Base-by-base conservation (phyloP, 1,140 invertebrate genomes). In the Drosophila albomicans region DNA sequence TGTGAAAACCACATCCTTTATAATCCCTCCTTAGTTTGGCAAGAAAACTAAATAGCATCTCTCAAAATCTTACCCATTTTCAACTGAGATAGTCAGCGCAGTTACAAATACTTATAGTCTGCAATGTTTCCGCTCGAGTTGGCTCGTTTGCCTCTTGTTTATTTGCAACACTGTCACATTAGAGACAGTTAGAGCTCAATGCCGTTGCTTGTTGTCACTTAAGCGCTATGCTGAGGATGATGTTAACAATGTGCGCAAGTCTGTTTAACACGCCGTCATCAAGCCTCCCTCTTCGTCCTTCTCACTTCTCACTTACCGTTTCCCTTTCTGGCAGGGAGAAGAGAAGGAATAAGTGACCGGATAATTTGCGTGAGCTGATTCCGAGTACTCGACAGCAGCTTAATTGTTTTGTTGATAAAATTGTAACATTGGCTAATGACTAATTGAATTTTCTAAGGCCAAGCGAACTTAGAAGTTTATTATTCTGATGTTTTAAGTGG, bases 281-380 rank as follows among this genome's bases (percentile, higher is more conserved):
- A 25, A 43, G 41, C 5, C 41, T 5, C 41, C 2, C 3, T 43
- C 4, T 2, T 5, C n/a, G 8, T 10, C 35, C 35, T 38, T 5
- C 30, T 20, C 16, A 16, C 16, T 20, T 20, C 16, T 20, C 16
- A 16, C 20, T 25, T 25, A 25, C 20, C 20, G 3, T 25, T 25
- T 25, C 20, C 20, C 20, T 2, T 25, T 25, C 20, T 25, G 20
- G 20, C 20, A 25, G 20, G 20, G 20, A 25, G 20, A 25, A 25
- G 20, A 25, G 20, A 25, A 35, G 35, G 11, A 41, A 41, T 41
- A 41, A 41, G 38, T 43, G 41, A 43, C 41, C 41, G 41, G 41
- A 43, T 43, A 43, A 43, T 43, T 43, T 43, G 41, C 41, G 11
- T 43, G 41, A 43, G 41, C n/a, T n/a, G 41, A 43, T n/a, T n/a